phyloP scores from a whole-genome alignment of 2,888 invertebrate genomes.

The Leptinotarsa juncta region DNA sequence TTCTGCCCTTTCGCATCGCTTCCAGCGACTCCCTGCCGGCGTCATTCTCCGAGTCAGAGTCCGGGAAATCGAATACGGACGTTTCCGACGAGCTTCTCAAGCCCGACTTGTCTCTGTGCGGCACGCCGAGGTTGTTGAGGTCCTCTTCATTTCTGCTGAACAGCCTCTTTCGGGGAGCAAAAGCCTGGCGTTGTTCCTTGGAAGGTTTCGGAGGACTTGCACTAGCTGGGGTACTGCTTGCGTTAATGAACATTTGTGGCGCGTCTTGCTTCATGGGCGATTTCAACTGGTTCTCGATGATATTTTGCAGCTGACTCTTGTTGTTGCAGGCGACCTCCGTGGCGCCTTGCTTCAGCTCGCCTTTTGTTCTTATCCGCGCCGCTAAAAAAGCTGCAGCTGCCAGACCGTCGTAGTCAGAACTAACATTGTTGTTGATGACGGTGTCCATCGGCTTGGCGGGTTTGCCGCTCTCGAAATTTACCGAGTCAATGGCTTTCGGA shows the following conservation, averaged over 20 bases:
- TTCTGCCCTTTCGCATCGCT: slow-evolving; percentile 71
- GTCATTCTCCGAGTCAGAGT: slow-evolving; percentile 74
- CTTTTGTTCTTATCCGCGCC: slow-evolving; percentile 86
- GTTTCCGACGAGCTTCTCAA: slow-evolving; percentile 73
- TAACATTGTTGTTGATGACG: slow-evolving; percentile 52
- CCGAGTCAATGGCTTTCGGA: slow-evolving; percentile 77
- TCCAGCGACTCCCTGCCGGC: slow-evolving; percentile 76
- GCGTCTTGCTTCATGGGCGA: slow-evolving; percentile 64
- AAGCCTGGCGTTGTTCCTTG: slow-evolving; percentile 59
- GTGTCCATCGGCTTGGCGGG: slow-evolving; percentile 48
- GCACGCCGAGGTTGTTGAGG: slow-evolving; percentile 57
- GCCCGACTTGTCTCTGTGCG: slow-evolving; percentile 66
- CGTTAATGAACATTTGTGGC: slow-evolving; percentile 32
- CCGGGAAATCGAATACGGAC: slow-evolving; percentile 74
- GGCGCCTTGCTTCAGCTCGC: slow-evolving; percentile 76
- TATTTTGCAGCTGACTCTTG: slow-evolving; percentile 48
- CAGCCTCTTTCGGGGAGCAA: slow-evolving; percentile 66
- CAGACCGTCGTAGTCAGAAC: slow-evolving; percentile 68
- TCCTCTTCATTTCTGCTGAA: slow-evolving; percentile 73
- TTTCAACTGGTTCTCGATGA: slow-evolving; percentile 61
- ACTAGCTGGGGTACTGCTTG: slow-evolving; percentile 54
- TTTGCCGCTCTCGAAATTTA: slow-evolving; percentile 64
- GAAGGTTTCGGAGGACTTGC: slow-evolving; percentile 67
- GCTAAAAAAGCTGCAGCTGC: slow-evolving; percentile 75
- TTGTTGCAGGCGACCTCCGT: slow-evolving; percentile 42